Percentiles rank a stretch among this genome's conserved stretches.
Conservation (phyloP, 2,113 vertebrate species). For the Origma solitaria region DNA sequence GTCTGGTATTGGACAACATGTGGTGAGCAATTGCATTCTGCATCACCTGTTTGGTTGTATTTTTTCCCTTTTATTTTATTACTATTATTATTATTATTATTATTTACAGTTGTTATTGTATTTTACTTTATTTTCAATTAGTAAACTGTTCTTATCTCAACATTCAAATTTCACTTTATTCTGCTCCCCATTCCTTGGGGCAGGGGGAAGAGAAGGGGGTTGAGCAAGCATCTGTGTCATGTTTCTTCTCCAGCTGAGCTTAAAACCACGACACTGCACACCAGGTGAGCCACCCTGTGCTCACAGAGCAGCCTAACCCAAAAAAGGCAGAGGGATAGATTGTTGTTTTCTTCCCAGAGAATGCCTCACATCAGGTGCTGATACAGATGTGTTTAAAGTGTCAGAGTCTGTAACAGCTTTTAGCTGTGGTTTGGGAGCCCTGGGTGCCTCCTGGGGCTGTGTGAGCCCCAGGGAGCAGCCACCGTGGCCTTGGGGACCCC, state of each 20-base stretch:
- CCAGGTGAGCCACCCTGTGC: not conserved
- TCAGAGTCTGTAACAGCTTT: fast-evolving
- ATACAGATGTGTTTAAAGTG: not conserved
- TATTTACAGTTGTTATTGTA: not conserved
- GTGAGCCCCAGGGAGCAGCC: not conserved
- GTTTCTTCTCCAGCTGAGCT: not conserved
- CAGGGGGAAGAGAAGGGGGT: not conserved
- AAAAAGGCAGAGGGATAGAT: not conserved
- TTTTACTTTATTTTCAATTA: not conserved
- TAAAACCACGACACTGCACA: not conserved
- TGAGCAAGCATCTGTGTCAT: not conserved
- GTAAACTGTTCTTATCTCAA: not conserved
- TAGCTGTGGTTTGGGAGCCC: not conserved
- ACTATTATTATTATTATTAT: too few relatives aligned
- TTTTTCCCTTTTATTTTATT: not conserved
- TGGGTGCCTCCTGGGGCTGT: not conserved
- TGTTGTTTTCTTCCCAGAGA: not conserved
- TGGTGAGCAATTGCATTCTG: not conserved
- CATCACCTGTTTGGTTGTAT: not conserved
- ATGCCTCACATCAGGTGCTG: not conserved
- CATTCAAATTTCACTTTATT: not conserved
- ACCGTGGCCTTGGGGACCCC: not conserved
- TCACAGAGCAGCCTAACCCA: not conserved
- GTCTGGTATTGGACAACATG: not conserved
- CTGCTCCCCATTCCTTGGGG: fast-evolving